These are phyloP conservation scores for Aplodontia rufa DNA, from an alignment of 2,113 vertebrate species.

Conservation along the genomic window DNA sequence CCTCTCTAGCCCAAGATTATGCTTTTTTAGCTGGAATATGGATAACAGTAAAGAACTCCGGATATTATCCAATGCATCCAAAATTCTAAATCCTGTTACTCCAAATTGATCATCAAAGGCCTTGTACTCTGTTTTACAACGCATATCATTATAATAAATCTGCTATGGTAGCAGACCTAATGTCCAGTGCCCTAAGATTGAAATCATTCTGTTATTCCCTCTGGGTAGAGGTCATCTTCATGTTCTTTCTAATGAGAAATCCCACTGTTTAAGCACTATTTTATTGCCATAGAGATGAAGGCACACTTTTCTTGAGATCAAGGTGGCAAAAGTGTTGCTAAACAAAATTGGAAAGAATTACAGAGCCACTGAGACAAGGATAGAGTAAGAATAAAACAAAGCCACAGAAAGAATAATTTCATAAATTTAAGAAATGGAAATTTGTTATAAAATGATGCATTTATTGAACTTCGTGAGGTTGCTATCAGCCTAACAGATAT, in stretches of 20 bases:
- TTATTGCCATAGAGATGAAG: not conserved
- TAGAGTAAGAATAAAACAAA: not conserved
- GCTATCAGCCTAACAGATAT: not conserved
- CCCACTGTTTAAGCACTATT: not conserved
- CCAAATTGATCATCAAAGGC: not conserved
- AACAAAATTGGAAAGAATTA: not conserved
- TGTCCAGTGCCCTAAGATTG: not conserved
- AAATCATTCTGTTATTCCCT: not conserved
- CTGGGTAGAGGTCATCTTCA: not conserved
- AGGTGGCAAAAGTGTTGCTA: not conserved
- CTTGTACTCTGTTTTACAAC: not conserved
- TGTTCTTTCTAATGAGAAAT: not conserved
- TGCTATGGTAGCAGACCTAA: not conserved
- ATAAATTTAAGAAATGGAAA: not conserved
- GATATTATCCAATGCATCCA: not conserved
- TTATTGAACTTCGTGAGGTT: not conserved
- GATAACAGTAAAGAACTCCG: not conserved
- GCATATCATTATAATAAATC: not conserved
- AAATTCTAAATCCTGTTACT: conserved; percentile 19
- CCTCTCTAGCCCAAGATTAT: too few species aligned
- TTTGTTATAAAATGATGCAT: not conserved
- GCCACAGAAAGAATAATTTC: not conserved
- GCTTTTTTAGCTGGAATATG: not conserved
- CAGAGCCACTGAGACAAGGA: not conserved
- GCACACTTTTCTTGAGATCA: not conserved